Base-by-base conservation (phyloP, 2,113 vertebrate species). In the Camelus bactrianus region DNA sequence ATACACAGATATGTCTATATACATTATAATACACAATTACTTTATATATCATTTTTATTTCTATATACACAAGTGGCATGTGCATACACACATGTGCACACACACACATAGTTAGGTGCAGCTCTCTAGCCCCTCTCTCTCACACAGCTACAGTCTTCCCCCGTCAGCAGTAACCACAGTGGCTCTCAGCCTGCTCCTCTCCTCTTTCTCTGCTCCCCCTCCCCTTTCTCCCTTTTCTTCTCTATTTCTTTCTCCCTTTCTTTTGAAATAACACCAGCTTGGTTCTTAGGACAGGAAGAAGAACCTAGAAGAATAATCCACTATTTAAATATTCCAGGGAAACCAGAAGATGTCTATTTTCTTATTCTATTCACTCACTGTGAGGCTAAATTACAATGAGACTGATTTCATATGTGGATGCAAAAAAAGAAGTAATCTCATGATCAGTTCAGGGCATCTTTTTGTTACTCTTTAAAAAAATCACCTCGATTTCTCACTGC, bases 241-340 rank as follows among this genome's bases (percentile, higher is more conserved):
- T 38, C 19, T 69, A n/a, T 91, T 46, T 35, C 38, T 92, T 85
- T 65, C 67, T 88, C 50, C n/a, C 62, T 64, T 72, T 81, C 79
- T 92, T 94, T 81, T 85, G 67, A 97, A 96, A 93, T 58, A 70
- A 89, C 77, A 30, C 32, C 91, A 56, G 42, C 1, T 52, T 48
- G 42, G 13, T 32, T 97, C 62, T 96, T 88, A 80, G 94, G 80
- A 94, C 46, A 94, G 38, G 35, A 95, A 86, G 56, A 62, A 70
- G 11, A 85, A 93, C 64, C 20, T 16, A 70, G 82, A 64, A 62
- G 58, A 95, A 85, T 15, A 72, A 79, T 46, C 20, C n/a, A 60
- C 17, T 89, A 46, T 91, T 95, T 72, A 89, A 70, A 70, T 46
- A 14, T 79, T 75, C 54, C 46, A 38, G 9, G 28, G 1, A 85